Conservation (phyloP, 2,888 invertebrate species). For the Lasiommata megera region DNA sequence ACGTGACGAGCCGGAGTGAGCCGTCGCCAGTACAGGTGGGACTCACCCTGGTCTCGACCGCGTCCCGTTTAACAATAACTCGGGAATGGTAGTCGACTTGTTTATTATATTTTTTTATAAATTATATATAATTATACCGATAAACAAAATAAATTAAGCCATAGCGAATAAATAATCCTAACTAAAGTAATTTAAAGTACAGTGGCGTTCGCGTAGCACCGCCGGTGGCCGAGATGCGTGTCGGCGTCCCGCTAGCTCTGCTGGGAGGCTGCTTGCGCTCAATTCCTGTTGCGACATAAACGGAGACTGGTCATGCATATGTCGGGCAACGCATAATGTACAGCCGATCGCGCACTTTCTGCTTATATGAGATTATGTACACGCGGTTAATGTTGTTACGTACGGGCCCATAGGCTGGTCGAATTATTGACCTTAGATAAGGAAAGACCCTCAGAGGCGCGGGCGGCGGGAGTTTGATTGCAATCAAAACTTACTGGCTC, state of each 20-base stretch:
- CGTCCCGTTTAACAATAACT: constrained; percentile 64
- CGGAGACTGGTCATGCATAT: constrained; percentile 81
- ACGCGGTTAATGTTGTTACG: constrained; percentile 81
- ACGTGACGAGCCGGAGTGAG: constrained; percentile 56
- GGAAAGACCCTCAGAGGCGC: constrained; percentile 81
- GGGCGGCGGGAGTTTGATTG: constrained; percentile 74
- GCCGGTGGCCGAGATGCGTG: constrained; percentile 74
- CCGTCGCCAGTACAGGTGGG: constrained; percentile 41
- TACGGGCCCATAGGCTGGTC: constrained; percentile 76
- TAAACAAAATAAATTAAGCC: constrained; percentile 80
- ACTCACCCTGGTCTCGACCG: constrained; percentile 52
- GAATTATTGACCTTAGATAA: constrained; percentile 74
- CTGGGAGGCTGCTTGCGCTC: constrained; percentile 71
- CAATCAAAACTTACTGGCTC: constrained; percentile 85
- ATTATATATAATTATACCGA: constrained; percentile 72
- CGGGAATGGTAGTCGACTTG: constrained; percentile 74
- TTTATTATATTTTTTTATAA: constrained; percentile 71
- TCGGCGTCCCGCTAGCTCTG: constrained; percentile 72
- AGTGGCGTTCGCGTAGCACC: constrained; percentile 74
- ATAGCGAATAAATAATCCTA: constrained; percentile 80
- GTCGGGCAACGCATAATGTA: constrained; percentile 77
- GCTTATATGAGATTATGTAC: constrained; percentile 77
- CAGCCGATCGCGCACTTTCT: constrained; percentile 78
- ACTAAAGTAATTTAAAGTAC: constrained; percentile 76
- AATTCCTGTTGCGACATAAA: constrained; percentile 82